Evolutionary conservation across 2,113 vertebrate genomes (phyloP), one percentile per base, ranked within the genome.

Genomic region (Etheostoma cragini): DNA sequence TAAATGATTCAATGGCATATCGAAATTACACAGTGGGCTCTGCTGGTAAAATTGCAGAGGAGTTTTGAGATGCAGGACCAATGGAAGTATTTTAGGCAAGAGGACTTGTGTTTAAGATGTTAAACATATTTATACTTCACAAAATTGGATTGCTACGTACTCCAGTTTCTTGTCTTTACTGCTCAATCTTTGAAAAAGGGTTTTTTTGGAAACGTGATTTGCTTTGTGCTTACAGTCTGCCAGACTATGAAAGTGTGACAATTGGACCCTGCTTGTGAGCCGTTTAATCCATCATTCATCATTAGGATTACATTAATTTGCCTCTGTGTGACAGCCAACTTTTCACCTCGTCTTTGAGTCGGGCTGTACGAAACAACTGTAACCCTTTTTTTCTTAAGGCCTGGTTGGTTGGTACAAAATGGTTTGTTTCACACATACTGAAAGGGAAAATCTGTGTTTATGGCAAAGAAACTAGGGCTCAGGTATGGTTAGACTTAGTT

Each of bases 1-100:
- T 86, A 66, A 87, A 82, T 88, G 82, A 88, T 89, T 91, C 66
- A 85, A 81, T 60, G 76, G 71, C 76, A 71, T 80, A 74, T 85
- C 80, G 86, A 88, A 76, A 88, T 87, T 67, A 78, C 81, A 74
- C 81, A 76, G 76, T 62, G 70, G 64, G 57, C 64, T 75, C 58
- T 16, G 73, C 47, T 69, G 70, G 69, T 70, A 11, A 77, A 85
- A 83, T 30, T 79, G 81, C 73, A 68, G 61, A 77, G 46, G 77
- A 77, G 69, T 81, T 76, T 80, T 26, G 35, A 67, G 69, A 67
- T 72, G 35, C 71, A 33, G 65, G 53, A 53, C 50, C 72, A 85
- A 78, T 49, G 8, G 1, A 78, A 71, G 68, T 22, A 38, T 47
- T 69, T 8, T 46, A 85, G 64, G 66, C 42, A 52, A 72, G 38